Evolutionary conservation across 1,140 invertebrate species (phyloP), one percentile per base, ranked within the genome.

Genomic region (Chironomus striatipennis): DNA sequence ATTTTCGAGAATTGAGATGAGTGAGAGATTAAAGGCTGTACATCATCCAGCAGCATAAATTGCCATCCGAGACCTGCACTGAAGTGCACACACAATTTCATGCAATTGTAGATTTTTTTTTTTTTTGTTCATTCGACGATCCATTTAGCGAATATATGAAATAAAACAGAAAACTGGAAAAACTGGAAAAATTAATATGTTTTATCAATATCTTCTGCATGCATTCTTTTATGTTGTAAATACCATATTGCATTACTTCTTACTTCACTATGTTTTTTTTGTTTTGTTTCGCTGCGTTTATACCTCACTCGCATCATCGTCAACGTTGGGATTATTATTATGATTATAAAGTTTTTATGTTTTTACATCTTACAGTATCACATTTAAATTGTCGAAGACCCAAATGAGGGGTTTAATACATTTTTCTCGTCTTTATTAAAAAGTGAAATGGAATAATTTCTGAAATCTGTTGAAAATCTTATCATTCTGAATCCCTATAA

Each of bases 151-250:
- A 57, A 57, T 57, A 57, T n/a, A 57, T n/a, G 12, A 1, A n/a
- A 57, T 5, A 57, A 34, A 34, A 70, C 4, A 70, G 18, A 70
- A 70, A 70, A 70, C 65, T 20, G 65, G 65, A 70, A 70, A 70
- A 70, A 70, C 65, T 70, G n/a, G 65, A 70, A 70, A 57, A 70
- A 70, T 70, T 70, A 70, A 70, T 57, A 57, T 70, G 65, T 70
- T 70, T 70, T 70, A 70, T 70, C 65, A 70, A 70, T 70, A 70
- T 70, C n/a, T 57, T 70, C 65, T 70, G n/a, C 65, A 70, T 70
- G 65, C 65, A 70, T 70, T 70, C 65, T 70, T 70, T 70, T 70
- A 70, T 70, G 18, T 70, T 70, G 65, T 70, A 70, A 70, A 70
- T 70, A 70, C 65, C 65, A 70, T 70, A 70, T 70, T 20, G 65